Base-by-base conservation (phyloP, 92 coral and sea anemone species). In the Porites divaricata region DNA sequence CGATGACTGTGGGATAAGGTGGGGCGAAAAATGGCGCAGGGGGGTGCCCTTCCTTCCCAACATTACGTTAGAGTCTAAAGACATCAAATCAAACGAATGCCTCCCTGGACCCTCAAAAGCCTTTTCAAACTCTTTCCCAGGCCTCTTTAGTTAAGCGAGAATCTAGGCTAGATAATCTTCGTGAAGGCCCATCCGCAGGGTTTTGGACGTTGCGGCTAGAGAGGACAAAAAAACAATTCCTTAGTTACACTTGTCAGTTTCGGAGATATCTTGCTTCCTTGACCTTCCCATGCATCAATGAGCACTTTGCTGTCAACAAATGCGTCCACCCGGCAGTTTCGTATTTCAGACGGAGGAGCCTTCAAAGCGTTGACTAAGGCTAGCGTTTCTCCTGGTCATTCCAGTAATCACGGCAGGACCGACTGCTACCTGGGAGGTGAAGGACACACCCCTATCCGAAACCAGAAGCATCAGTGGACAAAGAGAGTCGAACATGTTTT, bases 351-450 rank as follows among this genome's bases (percentile, higher is more conserved):
- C 26, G 24, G 86, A 22, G 70, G 78, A 52, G 67, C 51, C 71
- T 81, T 70, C 69, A 81, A 62, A 26, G 77, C 59, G 56, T 81
- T 68, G 19, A 50, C 67, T 26, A 81, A 54, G 24, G 86, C 86
- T 35, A 81, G 24, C 68, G 71, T 51, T 70, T 81, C 77, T 88
- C 83, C 62, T 82, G 57, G 5, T 6, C 72, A 53, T 24, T 88
- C 80, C 91, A 88, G 54, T 56, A 88, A 53, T 88, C 91, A 22
- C 63, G 63, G 11, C 71, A 28, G n/a, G 56, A 6, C 12, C 28
- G 69, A 20, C 64, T 67, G 56, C 65, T 48, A 1, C 35, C 26
- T 23, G 67, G 51, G 8, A 56, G 52, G 67, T 57, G 66, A 54
- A 75, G 48, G 67, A 75, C 79, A 56, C 79, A 74, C 17, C 67